phyloP scores from a whole-genome alignment of 2,888 invertebrate species.

The Parnassius mnemosyne region DNA sequence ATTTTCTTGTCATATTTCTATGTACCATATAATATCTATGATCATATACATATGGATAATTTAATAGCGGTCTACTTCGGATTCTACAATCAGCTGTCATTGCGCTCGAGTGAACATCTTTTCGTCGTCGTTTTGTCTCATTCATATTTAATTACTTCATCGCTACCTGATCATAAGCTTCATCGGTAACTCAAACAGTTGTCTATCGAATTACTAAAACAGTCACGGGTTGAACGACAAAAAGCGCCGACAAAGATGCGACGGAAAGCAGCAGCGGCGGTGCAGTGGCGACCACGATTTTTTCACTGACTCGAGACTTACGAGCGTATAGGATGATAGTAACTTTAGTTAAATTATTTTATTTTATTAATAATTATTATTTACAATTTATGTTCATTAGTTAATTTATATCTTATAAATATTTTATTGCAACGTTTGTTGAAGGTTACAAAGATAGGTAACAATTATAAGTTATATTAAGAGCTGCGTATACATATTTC shows the following conservation, averaged over 20 bases:
- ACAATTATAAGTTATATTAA: too few species aligned
- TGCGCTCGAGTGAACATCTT: conserved; percentile 26
- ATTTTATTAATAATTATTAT: too few species aligned
- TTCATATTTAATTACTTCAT: conserved; percentile 61
- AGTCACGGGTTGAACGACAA: conserved; percentile 68
- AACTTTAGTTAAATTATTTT: too few species aligned
- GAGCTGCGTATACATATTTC: too few species aligned
- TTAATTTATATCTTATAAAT: too few species aligned
- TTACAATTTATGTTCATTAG: too few species aligned
- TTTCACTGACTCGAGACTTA: conserved; percentile 48
- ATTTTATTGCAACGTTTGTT: too few species aligned
- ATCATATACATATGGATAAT: too few species aligned
- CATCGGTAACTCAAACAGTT: conserved; percentile 56
- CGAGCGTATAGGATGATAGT: conserved; percentile 21
- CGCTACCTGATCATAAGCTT: conserved; percentile 65
- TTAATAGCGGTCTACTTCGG: not conserved
- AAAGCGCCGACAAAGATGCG: conserved; percentile 74
- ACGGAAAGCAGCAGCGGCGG: conserved; percentile 43
- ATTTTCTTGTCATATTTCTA: too few species aligned
- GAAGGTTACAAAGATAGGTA: too few species aligned
- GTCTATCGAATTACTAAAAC: conserved; percentile 75
- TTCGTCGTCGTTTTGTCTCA: conserved; percentile 32
- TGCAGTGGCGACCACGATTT: conserved; percentile 52
- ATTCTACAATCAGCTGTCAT: conserved; percentile 6
- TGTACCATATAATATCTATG: too few species aligned